These are phyloP conservation scores for Semotilus atromaculatus DNA, from an alignment of 2,797 vertebrate species.

Conservation along the genomic window DNA sequence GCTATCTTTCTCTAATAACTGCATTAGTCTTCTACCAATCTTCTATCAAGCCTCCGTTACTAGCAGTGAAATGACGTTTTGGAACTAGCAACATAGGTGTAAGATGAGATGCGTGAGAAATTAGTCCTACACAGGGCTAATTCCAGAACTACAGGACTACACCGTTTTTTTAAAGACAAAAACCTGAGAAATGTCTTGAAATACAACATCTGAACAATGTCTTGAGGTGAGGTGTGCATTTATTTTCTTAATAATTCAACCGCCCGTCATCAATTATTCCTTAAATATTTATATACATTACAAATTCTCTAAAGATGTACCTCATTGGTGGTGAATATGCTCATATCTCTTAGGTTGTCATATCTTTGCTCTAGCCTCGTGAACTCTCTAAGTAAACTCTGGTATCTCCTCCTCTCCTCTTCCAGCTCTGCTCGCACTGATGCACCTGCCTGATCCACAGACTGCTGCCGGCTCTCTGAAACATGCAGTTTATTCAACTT, in stretches of 20 bases:
- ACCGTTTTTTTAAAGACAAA: neutral
- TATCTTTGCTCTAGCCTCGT: constrained; percentile 82
- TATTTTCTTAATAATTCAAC: too few species aligned
- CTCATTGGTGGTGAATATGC: constrained; percentile 62
- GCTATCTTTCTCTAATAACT: too few species aligned
- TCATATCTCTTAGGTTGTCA: constrained; percentile 81
- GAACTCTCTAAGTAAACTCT: constrained; percentile 82
- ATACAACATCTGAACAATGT: neutral
- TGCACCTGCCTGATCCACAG: constrained; percentile 61
- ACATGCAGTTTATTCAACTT: neutral
- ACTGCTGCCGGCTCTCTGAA: constrained; percentile 67
- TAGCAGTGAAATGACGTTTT: neutral
- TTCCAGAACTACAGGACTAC: too few species aligned
- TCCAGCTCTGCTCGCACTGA: constrained; percentile 76
- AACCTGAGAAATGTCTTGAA: neutral
- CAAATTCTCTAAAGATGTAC: constrained; percentile 16
- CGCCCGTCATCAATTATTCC: neutral
- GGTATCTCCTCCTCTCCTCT: constrained; percentile 80
- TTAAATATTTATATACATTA: neutral
- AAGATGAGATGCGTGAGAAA: neutral
- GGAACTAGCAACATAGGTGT: too few species aligned
- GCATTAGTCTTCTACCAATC: neutral
- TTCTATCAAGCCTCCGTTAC: neutral
- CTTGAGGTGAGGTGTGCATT: neutral
- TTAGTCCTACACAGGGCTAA: neutral